These are phyloP conservation scores for Drosophila quinaria DNA, from an alignment of 2,888 invertebrate genomes.

Conservation along the genomic window DNA sequence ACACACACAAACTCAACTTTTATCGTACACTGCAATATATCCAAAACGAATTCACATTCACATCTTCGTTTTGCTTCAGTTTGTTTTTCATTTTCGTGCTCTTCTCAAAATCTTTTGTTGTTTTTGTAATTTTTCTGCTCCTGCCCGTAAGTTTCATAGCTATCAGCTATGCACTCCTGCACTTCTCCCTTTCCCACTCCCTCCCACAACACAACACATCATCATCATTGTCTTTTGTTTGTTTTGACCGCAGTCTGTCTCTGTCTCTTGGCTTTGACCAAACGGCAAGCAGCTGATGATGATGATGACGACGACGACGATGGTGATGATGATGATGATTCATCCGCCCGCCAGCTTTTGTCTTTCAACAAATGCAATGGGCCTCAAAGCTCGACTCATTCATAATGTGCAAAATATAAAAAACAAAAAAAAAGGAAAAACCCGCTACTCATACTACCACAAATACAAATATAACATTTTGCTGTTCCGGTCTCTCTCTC, in stretches of 20 bases:
- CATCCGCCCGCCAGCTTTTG: slow-evolving; percentile 39
- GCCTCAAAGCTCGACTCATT: slow-evolving; percentile 44
- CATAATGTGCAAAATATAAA: slow-evolving; percentile 13
- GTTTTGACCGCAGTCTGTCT: slow-evolving; percentile 9
- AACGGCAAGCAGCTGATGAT: slow-evolving; percentile 22
- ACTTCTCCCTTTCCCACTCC: background rate
- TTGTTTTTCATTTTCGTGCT: slow-evolving; percentile 35
- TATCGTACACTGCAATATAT: slow-evolving; percentile 31
- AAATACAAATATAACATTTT: background rate
- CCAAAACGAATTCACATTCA: slow-evolving; percentile 56
- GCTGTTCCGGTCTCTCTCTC: slow-evolving; percentile 22
- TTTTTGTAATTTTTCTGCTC: slow-evolving; percentile 10
- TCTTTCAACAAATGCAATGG: slow-evolving; percentile 32
- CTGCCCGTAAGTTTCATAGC: slow-evolving; percentile 27
- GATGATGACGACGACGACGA: slow-evolving; percentile 19
- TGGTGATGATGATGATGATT: slow-evolving; percentile 28
- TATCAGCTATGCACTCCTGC: slow-evolving; percentile 6
- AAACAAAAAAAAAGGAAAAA: slow-evolving; percentile 10
- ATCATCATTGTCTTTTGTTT: slow-evolving; percentile 30
- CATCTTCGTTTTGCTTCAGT: slow-evolving; percentile 39
- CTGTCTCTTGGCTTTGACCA: slow-evolving; percentile 25
- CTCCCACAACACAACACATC: slow-evolving; percentile 3
- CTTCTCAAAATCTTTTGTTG: slow-evolving; percentile 25
- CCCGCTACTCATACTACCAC: slow-evolving; percentile 12
- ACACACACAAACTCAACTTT: slow-evolving; percentile 16